These are phyloP conservation scores for Margarornis squamiger DNA, from an alignment of 2,797 vertebrate genomes.

Conservation along the genomic window DNA sequence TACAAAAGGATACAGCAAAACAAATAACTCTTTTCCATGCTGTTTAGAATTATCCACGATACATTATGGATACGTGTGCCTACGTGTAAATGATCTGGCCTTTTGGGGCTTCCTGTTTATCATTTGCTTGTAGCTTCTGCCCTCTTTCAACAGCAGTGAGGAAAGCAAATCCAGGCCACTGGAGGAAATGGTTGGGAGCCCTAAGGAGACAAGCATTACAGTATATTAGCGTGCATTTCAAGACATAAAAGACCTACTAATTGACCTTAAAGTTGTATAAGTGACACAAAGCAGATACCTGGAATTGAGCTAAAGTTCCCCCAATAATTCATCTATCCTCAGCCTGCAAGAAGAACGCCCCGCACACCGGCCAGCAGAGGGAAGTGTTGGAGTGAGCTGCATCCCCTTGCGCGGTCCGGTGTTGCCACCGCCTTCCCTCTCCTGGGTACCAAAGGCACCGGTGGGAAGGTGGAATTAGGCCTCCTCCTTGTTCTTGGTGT, in stretches of 20 bases:
- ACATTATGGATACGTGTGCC: background rate
- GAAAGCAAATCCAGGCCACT: background rate
- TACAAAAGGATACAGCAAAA: background rate
- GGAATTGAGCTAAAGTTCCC: background rate
- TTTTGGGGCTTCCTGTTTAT: background rate
- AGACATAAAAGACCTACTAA: background rate
- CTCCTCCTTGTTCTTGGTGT: background rate
- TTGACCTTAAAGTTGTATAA: background rate
- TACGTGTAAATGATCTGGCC: background rate
- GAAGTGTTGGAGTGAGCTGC: background rate
- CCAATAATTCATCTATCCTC: background rate
- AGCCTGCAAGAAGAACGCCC: background rate
- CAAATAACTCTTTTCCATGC: background rate
- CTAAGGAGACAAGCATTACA: background rate
- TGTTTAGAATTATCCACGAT: background rate
- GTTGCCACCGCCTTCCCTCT: background rate
- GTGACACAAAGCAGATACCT: background rate
- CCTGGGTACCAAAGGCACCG: background rate
- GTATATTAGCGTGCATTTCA: background rate
- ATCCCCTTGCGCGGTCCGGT: accelerated
- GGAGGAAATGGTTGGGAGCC: background rate
- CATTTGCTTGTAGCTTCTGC: background rate
- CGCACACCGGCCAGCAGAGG: background rate
- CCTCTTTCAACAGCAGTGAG: background rate
- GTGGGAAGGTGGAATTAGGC: background rate